Base-by-base conservation (phyloP, 2,888 invertebrate genomes). In the Encarsia formosa region DNA sequence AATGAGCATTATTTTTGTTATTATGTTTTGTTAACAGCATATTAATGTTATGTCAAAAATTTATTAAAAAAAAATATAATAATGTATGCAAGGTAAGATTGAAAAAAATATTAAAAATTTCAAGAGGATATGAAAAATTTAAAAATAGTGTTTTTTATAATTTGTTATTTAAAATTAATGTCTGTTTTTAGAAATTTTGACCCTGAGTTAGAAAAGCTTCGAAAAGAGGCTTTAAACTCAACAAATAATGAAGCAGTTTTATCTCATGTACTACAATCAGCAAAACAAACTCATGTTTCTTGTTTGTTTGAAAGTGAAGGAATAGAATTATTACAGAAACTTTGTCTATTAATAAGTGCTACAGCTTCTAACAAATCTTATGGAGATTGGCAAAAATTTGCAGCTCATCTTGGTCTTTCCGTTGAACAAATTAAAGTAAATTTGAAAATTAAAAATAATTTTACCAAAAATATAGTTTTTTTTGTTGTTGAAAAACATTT, bases 371-470 rank as follows among this genome's bases (percentile, higher is more conserved):
- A 65, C 16, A 67, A 65, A 56, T 51, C 57, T 11, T 69, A 68
- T 16, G 59, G 58, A 13, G 69, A 69, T 16, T 73, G 73, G 73
- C 65, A 68, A 57, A 67, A 67, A 49, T 66, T 73, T 52, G 73
- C 65, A 18, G 59, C 60, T 5, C 51, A 61, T n/a, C 58, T 73
- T 46, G 67, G 65, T 26, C 53, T 73, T 6, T 59, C 61, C n/a
- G 57, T 60, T 40, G 68, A 70, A 37, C 70, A 73, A 61, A 67
- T 72, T 58, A 64, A 63, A 54, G 68, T 68, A 52, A 57, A 59
- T 23, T 31, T 29, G 2, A 16, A 26, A n/a, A 20, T 22, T 31
- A 29, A 23, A 20, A 42, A 23, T 43, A 50, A 49, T 26, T 44
- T 22, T 26, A 22, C 18, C 13, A 23, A 15, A 45, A 41, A 26